Conservation (phyloP, 1,140 invertebrate genomes). For the Prorops nasuta region DNA sequence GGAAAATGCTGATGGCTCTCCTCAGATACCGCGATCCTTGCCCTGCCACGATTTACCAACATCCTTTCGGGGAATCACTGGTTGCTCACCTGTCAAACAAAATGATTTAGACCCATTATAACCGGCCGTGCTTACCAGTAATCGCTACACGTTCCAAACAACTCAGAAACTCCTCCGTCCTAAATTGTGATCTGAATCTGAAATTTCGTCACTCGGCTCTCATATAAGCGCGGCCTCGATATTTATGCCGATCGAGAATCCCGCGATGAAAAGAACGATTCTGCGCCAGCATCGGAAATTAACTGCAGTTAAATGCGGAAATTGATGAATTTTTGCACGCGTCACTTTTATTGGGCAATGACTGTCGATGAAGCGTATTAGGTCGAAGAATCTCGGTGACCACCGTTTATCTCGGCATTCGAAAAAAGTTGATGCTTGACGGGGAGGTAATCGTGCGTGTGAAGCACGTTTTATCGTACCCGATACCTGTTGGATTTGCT, state of each 20-base stretch:
- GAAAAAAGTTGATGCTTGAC: slow-evolving; percentile 1
- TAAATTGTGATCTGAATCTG: neutral
- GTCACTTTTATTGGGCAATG: no score
- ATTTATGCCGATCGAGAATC: no score
- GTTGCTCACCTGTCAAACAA: slow-evolving; percentile 11
- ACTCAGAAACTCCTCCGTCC: neutral
- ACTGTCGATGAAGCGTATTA: no score
- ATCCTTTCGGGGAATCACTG: slow-evolving; percentile 13
- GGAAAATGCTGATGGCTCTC: slow-evolving; percentile 33
- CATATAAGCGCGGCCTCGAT: no score
- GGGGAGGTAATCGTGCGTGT: slow-evolving; percentile 17
- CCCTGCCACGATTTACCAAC: slow-evolving; percentile 1
- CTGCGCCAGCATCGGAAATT: no score
- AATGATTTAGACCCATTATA: slow-evolving; percentile 19
- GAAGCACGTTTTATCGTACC: slow-evolving; percentile 40
- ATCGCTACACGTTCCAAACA: neutral
- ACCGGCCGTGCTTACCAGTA: neutral
- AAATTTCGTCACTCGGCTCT: neutral
- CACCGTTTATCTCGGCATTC: neutral
- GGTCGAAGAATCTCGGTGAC: neutral
- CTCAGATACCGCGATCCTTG: slow-evolving; percentile 23
- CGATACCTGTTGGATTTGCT: slow-evolving; percentile 41
- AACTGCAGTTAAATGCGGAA: no score
- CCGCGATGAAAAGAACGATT: no score
- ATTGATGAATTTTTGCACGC: no score